A percentile compares a stretch with the other conserved stretches of the same genome.
Conservation (phyloP, 2,888 invertebrate species). For the Sphaeridia pumilis region DNA sequence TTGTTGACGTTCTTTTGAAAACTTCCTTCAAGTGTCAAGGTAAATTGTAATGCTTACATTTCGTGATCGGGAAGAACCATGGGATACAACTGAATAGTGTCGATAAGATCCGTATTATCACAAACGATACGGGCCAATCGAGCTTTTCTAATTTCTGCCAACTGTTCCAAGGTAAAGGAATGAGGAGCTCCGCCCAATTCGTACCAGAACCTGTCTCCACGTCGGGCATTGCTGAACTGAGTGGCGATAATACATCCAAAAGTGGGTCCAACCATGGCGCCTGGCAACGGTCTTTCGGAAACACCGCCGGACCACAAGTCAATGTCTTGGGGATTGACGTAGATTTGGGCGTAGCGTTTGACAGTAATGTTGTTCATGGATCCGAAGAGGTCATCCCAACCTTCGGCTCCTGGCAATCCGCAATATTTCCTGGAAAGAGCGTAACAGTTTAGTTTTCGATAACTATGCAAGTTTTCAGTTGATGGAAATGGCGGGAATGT, state of each 20-base stretch:
- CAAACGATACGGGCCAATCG: conserved; percentile 73
- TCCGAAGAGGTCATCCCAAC: conserved; percentile 68
- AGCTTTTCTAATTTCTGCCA: conserved; percentile 68
- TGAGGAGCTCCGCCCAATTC: conserved; percentile 84
- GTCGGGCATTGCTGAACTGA: conserved; percentile 76
- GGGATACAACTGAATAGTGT: conserved; percentile 79
- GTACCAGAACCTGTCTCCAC: conserved; percentile 91
- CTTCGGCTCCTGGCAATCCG: conserved; percentile 63
- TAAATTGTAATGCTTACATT: too few relatives aligned
- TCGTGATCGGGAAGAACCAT: conserved; percentile 88
- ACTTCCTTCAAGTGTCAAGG: too few relatives aligned
- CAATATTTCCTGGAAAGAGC: conserved; percentile 64
- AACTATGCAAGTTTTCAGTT: too few relatives aligned
- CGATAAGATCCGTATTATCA: conserved; percentile 83
- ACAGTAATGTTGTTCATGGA: conserved; percentile 83
- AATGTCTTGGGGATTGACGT: conserved; percentile 78
- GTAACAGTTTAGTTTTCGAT: too few relatives aligned
- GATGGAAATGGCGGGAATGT: too few relatives aligned
- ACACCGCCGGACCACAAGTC: conserved; percentile 93
- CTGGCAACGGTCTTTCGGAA: conserved; percentile 76
- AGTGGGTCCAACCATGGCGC: conserved; percentile 86
- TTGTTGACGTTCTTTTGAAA: too few relatives aligned
- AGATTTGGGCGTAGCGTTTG: conserved; percentile 66
- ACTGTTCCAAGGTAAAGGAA: conserved; percentile 73
- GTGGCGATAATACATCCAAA: conserved; percentile 89